Base-by-base conservation (phyloP, 1,140 invertebrate genomes). In the Drosophila pallidifrons region DNA sequence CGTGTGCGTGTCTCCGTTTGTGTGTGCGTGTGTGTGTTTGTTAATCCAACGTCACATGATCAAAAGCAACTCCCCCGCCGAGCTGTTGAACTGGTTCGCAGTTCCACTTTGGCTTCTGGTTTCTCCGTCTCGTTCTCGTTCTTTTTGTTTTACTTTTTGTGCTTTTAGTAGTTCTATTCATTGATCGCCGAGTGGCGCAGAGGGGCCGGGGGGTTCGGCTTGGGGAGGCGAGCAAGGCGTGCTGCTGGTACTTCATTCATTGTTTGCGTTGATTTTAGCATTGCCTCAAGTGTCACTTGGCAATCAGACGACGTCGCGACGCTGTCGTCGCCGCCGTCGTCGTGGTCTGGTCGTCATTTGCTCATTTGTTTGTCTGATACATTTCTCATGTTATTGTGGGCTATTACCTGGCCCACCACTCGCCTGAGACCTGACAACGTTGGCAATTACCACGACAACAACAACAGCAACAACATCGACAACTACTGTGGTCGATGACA, bases 211-310 rank as follows among this genome's bases (percentile, higher is more conserved):
- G 13, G 13, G 28, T 1, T 15, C 32, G 28, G 52, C n/a, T 5
- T 6, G 11, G 20, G 25, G 4, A 25, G 11, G 49, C 20, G 20
- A 25, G 49, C 13, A 32, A 30, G 52, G 52, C 35, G 3, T 38
- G 13, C 30, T 55, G 54, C 16, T 47, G 61, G 49, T 67, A 47
- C 49, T 63, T 49, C 66, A 60, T 73, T 73, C 70, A 73, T 73
- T 73, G 32, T 32, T 41, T 51, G 32, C 41, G 35, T 65, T 71
- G 79, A 61, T 77, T 72, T 82, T 70, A 79, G 57, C 59, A 68
- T 51, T 77, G 65, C 81, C 74, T 88, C 81, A 85, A 88, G 85
- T 88, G 77, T 80, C 85, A 88, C 71, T 77, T 81, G 78, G 65
- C 83, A 86, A 89, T 90, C 81, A 90, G 75, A 79, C 54, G 75